Conservation (phyloP, 2,888 invertebrate genomes). For the Nephrotoma guestfalica region DNA sequence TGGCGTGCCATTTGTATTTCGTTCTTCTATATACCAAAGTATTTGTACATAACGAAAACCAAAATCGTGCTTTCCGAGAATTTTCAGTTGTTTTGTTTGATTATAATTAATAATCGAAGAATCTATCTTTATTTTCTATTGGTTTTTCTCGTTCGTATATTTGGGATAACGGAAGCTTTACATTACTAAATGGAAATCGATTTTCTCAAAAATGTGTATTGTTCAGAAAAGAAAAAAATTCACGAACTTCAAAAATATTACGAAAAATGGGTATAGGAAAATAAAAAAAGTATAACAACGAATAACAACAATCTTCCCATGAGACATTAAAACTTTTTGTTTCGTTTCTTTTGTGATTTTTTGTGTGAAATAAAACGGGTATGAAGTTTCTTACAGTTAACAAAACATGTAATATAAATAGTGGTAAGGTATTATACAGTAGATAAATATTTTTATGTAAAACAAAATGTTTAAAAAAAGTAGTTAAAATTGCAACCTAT, state of each 20-base stretch:
- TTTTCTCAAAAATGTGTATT: background rate
- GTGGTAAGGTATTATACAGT: too few relatives aligned
- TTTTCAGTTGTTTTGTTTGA: background rate
- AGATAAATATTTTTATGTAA: too few relatives aligned
- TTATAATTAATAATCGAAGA: background rate
- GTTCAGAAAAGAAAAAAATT: background rate
- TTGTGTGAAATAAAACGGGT: too few relatives aligned
- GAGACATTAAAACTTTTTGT: background rate
- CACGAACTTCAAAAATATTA: background rate
- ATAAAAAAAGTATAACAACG: background rate
- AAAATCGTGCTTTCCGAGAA: background rate
- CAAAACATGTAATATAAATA: too few relatives aligned
- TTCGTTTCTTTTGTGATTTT: background rate
- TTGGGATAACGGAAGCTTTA: background rate
- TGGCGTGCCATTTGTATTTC: background rate
- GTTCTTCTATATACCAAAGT: background rate
- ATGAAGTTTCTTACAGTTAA: too few relatives aligned
- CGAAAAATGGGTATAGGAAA: background rate
- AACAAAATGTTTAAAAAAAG: too few relatives aligned
- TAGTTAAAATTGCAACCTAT: too few relatives aligned
- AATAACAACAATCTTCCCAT: background rate
- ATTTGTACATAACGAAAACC: background rate
- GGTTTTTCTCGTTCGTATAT: background rate
- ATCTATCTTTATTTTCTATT: background rate
- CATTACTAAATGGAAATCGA: background rate